Evolutionary conservation across 2,888 invertebrate species (phyloP), one percentile per base, ranked within the genome.

Genomic region (Danaus chrysippus): DNA sequence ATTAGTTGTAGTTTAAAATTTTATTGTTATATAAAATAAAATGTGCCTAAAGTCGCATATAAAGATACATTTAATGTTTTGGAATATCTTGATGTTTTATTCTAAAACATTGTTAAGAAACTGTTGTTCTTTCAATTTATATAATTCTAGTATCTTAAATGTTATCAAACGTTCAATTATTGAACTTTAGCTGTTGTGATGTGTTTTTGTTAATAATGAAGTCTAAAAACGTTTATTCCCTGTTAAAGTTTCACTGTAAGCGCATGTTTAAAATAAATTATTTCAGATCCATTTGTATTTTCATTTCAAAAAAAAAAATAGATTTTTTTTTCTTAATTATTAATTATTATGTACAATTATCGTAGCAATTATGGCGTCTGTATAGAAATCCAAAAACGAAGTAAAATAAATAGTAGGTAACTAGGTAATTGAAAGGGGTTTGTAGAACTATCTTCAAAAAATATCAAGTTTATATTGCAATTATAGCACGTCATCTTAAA

Each of bases 241-340:
- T 87, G 86, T 87, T 89, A 66, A 77, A 80, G 75, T 77, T 82
- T 80, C 83, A 86, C 86, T 87, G 83, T 89, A 83, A 68, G 62
- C 81, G 80, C 78, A 78, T 84, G 83, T 85, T 80, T 81, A 83
- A 75, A 87, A 82, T 87, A 85, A 87, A 87, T 77, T 80, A 84
- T 87, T 83, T 84, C 73, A 75, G 66, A 64, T 70, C 65, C 72
- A 66, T 71, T 65, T 66, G 55, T 17, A 61, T 23, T 54, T 44
- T 62, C 56, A 6, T 68, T 69, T 68, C 63, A 55, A 12, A 54
- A 58, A 17, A 10, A 17, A 17, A 13, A 46, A 46, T 46, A 46
- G n/a, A n/a, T n/a, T n/a, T 13, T 13, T 15, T 46, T 8, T 1
- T 9, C 13, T 46, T 46, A 13, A 46, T n/a, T 46, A 15, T 9